Conservation (phyloP, 2,888 invertebrate genomes). For the Leuctra nigra region DNA sequence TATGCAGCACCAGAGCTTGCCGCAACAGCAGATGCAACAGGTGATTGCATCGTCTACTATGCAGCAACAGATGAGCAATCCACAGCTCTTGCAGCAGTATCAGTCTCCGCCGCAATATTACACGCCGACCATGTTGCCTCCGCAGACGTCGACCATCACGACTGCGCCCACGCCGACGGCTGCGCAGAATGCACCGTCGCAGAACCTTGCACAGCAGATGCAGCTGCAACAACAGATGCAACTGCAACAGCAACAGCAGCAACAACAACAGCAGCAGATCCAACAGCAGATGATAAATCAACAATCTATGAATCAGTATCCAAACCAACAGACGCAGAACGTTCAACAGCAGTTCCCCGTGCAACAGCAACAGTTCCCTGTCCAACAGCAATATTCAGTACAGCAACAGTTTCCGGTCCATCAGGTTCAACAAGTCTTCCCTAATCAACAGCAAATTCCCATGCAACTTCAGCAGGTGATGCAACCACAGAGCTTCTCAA, state of each 20-base stretch:
- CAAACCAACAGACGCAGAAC: conserved; percentile 1
- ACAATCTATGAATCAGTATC: conserved; percentile 4
- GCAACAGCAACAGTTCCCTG: conserved; percentile 11
- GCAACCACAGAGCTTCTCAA: conserved; percentile 27
- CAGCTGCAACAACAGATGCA: conserved; percentile 29
- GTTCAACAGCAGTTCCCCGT: conserved; percentile 26
- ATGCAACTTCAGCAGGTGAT: conserved; percentile 26
- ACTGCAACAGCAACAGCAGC: conserved; percentile 28
- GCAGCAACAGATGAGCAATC: conserved; percentile 39
- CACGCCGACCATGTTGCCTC: not conserved
- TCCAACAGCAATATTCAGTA: conserved; percentile 2
- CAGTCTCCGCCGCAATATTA: conserved; percentile 4
- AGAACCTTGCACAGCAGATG: conserved; percentile 29
- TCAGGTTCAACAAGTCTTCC: conserved; percentile 21
- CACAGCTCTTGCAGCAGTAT: not conserved
- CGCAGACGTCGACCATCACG: not conserved
- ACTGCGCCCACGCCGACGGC: not conserved
- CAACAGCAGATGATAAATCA: conserved; percentile 14
- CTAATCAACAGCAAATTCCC: conserved; percentile 23
- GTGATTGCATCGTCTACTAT: conserved; percentile 33
- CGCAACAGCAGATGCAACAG: conserved; percentile 36
- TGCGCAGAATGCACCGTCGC: conserved; percentile 14
- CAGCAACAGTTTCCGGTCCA: conserved; percentile 11
- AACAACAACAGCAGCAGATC: conserved; percentile 15
- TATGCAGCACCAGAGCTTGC: conserved; percentile 34